Conservation (phyloP, 2,888 invertebrate genomes). For the Lycaena phlaeas region DNA sequence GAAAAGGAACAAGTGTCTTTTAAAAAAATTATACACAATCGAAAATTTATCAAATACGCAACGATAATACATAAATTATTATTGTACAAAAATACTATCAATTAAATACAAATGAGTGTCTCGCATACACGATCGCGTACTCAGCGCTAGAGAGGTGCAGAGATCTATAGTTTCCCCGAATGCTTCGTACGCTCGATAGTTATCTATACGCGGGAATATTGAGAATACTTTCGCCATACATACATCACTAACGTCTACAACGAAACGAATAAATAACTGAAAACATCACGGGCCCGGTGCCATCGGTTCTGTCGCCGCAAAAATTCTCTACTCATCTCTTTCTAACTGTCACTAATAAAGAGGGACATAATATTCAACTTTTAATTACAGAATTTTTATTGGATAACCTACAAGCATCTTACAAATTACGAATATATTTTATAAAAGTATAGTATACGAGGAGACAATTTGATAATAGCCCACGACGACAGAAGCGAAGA, state of each 20-base stretch:
- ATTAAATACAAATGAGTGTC: not conserved
- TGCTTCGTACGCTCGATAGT: not conserved
- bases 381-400: too few species aligned
- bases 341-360: not conserved
- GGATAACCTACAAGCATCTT: not conserved
- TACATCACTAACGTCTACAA: not conserved
- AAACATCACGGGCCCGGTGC: not conserved
- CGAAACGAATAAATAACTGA: not conserved
- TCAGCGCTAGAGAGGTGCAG: not conserved
- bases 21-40: not conserved
- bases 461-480: not conserved
- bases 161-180: not conserved
- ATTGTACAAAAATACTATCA: not conserved
- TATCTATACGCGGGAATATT: not conserved
- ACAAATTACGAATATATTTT: not conserved
- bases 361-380: not conserved
- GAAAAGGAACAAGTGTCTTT: not conserved
- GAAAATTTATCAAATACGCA: not conserved
- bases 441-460: not conserved
- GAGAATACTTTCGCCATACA: slow-evolving; percentile 2
- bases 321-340: not conserved
- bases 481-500: not conserved
- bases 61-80: not conserved
- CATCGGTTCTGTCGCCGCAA: not conserved
- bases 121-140: not conserved